Conservation (phyloP, 2,113 vertebrate genomes). For the Oenanthe melanoleuca region DNA sequence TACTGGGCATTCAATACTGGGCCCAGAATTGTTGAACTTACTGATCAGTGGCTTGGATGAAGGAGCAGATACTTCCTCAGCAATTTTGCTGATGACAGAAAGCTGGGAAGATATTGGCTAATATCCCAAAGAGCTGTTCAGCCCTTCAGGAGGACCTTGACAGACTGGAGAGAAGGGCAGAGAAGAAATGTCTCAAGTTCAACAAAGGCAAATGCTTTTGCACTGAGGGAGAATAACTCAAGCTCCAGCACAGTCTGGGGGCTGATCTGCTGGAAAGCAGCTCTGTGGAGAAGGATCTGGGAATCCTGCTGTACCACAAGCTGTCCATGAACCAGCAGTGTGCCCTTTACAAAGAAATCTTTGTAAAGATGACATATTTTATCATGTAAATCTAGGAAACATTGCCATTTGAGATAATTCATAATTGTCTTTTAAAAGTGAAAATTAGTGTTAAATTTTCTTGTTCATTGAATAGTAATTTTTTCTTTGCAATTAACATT, state of each 20-base stretch:
- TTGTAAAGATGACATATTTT: background rate
- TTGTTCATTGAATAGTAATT: background rate
- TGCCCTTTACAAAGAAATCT: background rate
- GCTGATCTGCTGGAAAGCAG: background rate
- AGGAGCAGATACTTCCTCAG: background rate
- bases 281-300: background rate
- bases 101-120: background rate
- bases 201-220: background rate
- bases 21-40: background rate
- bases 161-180: background rate
- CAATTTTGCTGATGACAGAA: background rate
- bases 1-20: background rate
- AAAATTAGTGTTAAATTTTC: background rate
- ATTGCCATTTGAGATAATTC: background rate
- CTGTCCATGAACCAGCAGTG: background rate
- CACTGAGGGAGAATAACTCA: background rate
- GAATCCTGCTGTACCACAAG: background rate
- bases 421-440: background rate
- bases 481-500: background rate
- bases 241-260: background rate
- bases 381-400: background rate
- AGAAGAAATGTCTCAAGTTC: background rate
- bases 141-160: rapidly evolving
- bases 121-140: background rate
- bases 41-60: background rate